phyloP scores from a whole-genome alignment of 2,888 invertebrate species.

The Craniophora ligustri region DNA sequence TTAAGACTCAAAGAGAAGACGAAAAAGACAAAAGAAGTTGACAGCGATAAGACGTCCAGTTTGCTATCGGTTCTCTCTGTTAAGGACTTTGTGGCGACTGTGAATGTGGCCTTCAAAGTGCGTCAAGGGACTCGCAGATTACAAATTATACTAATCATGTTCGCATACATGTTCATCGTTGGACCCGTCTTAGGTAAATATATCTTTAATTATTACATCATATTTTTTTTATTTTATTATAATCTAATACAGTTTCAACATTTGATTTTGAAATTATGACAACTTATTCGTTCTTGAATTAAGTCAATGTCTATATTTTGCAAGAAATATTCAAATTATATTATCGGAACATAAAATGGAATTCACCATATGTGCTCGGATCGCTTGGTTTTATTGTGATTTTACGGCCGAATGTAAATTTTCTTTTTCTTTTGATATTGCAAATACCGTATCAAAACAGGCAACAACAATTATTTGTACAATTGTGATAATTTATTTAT shows the following conservation, averaged over 20 bases:
- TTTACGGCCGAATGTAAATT: slow-evolving; percentile 74
- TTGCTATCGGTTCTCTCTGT: slow-evolving; percentile 75
- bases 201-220: slow-evolving; percentile 25
- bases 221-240: not conserved
- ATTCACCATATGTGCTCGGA: slow-evolving; percentile 60
- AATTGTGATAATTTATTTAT: slow-evolving; percentile 3
- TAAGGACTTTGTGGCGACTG: slow-evolving; percentile 81
- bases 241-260: no score
- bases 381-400: slow-evolving; percentile 71
- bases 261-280: no score
- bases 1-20: slow-evolving; percentile 77
- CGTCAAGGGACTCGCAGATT: slow-evolving; percentile 75
- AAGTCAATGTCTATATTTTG: slow-evolving; percentile 22
- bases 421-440: slow-evolving; percentile 41
- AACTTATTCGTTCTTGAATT: not conserved
- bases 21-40: slow-evolving; percentile 68
- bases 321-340: slow-evolving; percentile 38
- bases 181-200: slow-evolving; percentile 86
- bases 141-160: slow-evolving; percentile 80
- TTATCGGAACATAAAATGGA: slow-evolving; percentile 50
- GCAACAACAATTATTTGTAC: not conserved
- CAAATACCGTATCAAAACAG: slow-evolving; percentile 37
- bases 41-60: slow-evolving; percentile 66
- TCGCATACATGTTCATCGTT: slow-evolving; percentile 85
- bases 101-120: slow-evolving; percentile 80